Conservation (phyloP, 2,797 vertebrate genomes). For the Rhinatrema bivittatum region DNA sequence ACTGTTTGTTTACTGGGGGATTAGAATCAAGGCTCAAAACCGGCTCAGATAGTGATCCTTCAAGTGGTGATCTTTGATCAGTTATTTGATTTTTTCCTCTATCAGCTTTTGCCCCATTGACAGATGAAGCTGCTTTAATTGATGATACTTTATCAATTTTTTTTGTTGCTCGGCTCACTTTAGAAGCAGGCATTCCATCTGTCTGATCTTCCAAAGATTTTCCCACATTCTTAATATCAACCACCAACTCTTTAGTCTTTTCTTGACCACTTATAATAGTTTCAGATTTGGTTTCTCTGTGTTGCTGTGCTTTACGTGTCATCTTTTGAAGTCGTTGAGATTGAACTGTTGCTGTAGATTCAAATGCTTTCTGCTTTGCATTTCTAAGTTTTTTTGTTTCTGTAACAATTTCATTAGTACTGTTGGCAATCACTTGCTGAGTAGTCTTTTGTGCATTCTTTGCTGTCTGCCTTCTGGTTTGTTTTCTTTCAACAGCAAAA, state of each 20-base stretch:
- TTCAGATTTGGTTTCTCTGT: neutral
- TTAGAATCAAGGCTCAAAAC: neutral
- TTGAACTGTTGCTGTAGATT: too few relatives aligned
- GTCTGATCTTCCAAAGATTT: too few relatives aligned
- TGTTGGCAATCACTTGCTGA: neutral
- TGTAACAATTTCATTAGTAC: neutral
- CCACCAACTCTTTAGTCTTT: too few relatives aligned
- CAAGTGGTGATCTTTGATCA: too few relatives aligned
- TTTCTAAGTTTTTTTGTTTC: neutral
- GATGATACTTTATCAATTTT: neutral
- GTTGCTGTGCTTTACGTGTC: slow-evolving; percentile 2
- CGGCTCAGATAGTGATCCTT: too few relatives aligned
- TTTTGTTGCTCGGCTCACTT: too few relatives aligned
- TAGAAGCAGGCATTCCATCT: too few relatives aligned
- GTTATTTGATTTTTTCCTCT: too few relatives aligned
- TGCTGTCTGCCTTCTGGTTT: neutral
- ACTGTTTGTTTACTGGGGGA: too few relatives aligned
- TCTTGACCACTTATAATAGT: neutral
- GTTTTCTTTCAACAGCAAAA: neutral
- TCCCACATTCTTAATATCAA: too few relatives aligned
- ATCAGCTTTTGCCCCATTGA: neutral
- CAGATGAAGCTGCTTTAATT: neutral
- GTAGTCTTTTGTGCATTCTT: neutral
- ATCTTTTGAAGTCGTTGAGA: too few relatives aligned
- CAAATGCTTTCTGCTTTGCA: slow-evolving; percentile 9